Conservation (phyloP, 1,140 invertebrate species). For the Tetragnatha versicolor region DNA sequence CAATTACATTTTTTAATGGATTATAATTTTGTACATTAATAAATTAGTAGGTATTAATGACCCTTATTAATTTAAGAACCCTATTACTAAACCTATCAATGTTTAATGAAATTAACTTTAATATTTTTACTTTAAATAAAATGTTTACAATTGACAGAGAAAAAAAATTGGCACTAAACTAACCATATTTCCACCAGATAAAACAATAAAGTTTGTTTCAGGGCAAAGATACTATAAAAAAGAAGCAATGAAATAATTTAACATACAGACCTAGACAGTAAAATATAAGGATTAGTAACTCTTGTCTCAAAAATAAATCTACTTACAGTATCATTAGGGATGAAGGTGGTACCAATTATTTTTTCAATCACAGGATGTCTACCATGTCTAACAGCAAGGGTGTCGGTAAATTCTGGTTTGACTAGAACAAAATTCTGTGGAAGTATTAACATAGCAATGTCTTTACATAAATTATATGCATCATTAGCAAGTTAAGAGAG, state of each 20-base stretch:
- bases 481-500: too few species aligned
- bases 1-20: too few species aligned
- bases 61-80: too few species aligned
- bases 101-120: too few species aligned
- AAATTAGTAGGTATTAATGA: too few species aligned
- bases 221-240: slow-evolving; percentile 72
- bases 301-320: too few species aligned
- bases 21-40: too few species aligned
- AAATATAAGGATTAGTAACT: too few species aligned
- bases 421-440: slow-evolving; percentile 66
- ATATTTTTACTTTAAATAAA: too few species aligned
- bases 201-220: slow-evolving; percentile 78
- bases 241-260: not conserved
- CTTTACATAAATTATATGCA: too few species aligned
- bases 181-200: slow-evolving; percentile 88
- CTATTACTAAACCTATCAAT: too few species aligned
- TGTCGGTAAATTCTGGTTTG: slow-evolving; percentile 76
- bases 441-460: too few species aligned
- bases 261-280: not conserved
- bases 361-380: slow-evolving; percentile 82
- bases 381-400: slow-evolving; percentile 74
- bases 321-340: slow-evolving; percentile 70
- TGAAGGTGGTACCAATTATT: slow-evolving; percentile 68
- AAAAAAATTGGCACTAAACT: slow-evolving; percentile 28
- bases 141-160: not conserved